These are phyloP conservation scores for Drosophila rellima DNA, from an alignment of 2,888 invertebrate genomes.

Conservation along the genomic window DNA sequence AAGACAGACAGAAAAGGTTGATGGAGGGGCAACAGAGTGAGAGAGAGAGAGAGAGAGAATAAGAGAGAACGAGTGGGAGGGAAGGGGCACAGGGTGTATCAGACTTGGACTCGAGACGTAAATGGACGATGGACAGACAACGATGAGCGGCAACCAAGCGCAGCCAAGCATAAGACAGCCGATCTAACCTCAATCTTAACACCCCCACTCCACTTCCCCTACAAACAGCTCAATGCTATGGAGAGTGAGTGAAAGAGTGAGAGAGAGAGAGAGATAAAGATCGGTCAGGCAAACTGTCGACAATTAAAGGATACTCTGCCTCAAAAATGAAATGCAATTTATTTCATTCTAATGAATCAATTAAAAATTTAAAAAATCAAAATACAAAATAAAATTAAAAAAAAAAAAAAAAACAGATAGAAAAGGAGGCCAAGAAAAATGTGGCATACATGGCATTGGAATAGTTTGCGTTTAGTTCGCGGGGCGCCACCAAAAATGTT, in stretches of 20 bases:
- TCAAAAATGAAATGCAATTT: slow-evolving; percentile 46
- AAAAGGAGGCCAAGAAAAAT: slow-evolving; percentile 51
- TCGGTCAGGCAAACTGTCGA: not conserved
- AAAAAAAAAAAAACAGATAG: not conserved
- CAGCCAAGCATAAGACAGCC: slow-evolving; percentile 68
- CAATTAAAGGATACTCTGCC: slow-evolving; percentile 63
- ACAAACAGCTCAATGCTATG: slow-evolving; percentile 68
- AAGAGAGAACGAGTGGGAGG: not conserved
- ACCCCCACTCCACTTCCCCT: not conserved
- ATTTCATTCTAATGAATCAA: slow-evolving; percentile 56
- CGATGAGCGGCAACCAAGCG: slow-evolving; percentile 62
- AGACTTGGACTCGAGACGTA: slow-evolving; percentile 33
- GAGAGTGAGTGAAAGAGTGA: slow-evolving; percentile 10
- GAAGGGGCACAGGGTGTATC: slow-evolving; percentile 7
- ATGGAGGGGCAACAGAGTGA: slow-evolving; percentile 1
- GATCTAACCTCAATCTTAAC: slow-evolving; percentile 19
- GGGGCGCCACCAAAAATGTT: slow-evolving; percentile 25
- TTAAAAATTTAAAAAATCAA: slow-evolving; percentile 37
- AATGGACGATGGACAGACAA: slow-evolving; percentile 55
- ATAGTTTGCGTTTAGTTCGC: slow-evolving; percentile 30
- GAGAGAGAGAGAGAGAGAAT: slow-evolving; percentile 1
- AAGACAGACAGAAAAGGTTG: slow-evolving; percentile 26
- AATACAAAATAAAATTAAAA: slow-evolving; percentile 3
- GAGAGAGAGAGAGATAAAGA: not conserved
- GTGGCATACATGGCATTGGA: slow-evolving; percentile 59